phyloP scores from a whole-genome alignment of 2,888 invertebrate genomes.

The Microchrysa polita region DNA sequence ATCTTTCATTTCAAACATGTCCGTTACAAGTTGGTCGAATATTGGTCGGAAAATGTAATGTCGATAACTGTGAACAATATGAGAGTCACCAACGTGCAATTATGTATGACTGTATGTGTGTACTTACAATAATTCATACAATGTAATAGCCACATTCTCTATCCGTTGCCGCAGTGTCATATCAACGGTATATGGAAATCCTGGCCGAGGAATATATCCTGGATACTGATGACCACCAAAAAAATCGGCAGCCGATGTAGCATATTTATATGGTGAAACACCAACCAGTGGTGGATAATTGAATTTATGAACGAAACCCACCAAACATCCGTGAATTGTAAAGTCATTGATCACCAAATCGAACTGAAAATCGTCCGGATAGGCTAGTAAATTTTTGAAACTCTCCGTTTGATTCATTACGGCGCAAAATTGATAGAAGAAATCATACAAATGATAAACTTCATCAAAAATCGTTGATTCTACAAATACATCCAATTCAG shows the following conservation, averaged over 20 bases:
- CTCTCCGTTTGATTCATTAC: constrained; percentile 53
- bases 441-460: constrained; percentile 45
- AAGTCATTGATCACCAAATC: constrained; percentile 57
- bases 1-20: constrained; percentile 48
- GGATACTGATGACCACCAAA: constrained; percentile 52
- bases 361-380: constrained; percentile 57
- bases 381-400: constrained; percentile 54
- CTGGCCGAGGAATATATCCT: constrained; percentile 52
- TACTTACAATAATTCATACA: constrained; percentile 46
- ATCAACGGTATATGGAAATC: constrained; percentile 39
- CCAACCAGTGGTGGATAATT: constrained; percentile 55
- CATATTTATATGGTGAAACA: constrained; percentile 52
- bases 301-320: constrained; percentile 57
- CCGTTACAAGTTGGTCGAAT: constrained; percentile 52
- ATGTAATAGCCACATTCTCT: constrained; percentile 44
- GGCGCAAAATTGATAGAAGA: constrained; percentile 46
- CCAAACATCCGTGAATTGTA: constrained; percentile 53
- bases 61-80: constrained; percentile 50
- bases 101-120: too few species aligned
- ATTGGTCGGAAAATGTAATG: constrained; percentile 50
- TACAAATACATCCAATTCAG: constrained; percentile 14
- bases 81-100: too few species aligned
- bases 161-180: constrained; percentile 52
- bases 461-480: constrained; percentile 9
- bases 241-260: constrained; percentile 47